A percentile compares a stretch with the other conserved stretches of the same genome.
Conservation (phyloP, 2,113 vertebrate species). For the Percina caprodes region DNA sequence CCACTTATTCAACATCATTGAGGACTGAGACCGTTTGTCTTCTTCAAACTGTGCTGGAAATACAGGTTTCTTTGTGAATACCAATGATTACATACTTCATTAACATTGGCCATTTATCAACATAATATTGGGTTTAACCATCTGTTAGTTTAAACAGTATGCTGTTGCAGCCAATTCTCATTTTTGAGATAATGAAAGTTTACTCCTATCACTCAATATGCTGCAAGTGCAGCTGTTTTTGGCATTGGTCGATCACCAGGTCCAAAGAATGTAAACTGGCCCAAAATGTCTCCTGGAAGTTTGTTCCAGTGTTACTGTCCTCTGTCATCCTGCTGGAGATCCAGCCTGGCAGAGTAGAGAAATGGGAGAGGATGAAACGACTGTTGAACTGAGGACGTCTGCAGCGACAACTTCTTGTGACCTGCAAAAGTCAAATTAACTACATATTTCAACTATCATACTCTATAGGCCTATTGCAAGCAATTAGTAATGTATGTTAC, state of each 20-base stretch:
- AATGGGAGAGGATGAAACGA: background rate
- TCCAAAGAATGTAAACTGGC: too few relatives aligned
- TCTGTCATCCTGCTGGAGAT: slow-evolving; percentile 10
- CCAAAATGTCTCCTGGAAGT: background rate
- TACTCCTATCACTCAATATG: background rate
- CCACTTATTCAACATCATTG: slow-evolving; percentile 24
- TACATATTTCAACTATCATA: too few relatives aligned
- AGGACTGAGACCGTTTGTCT: slow-evolving; percentile 46
- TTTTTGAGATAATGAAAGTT: background rate
- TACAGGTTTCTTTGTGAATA: slow-evolving; percentile 5
- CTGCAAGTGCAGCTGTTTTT: too few relatives aligned
- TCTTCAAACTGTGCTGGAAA: slow-evolving; percentile 65
- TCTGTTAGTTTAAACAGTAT: too few relatives aligned
- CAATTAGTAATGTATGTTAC: too few relatives aligned
- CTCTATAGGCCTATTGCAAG: too few relatives aligned
- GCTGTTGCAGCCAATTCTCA: too few relatives aligned
- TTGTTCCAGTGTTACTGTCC: background rate
- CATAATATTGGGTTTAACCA: too few relatives aligned
- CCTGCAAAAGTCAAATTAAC: too few relatives aligned
- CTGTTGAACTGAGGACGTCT: background rate
- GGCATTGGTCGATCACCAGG: too few relatives aligned
- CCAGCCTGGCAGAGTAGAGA: background rate
- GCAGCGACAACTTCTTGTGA: background rate
- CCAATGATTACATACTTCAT: slow-evolving; percentile 10
- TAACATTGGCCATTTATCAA: too few relatives aligned